These are phyloP conservation scores for Pimephales promelas DNA, from an alignment of 2,113 vertebrate genomes.

Conservation along the genomic window DNA sequence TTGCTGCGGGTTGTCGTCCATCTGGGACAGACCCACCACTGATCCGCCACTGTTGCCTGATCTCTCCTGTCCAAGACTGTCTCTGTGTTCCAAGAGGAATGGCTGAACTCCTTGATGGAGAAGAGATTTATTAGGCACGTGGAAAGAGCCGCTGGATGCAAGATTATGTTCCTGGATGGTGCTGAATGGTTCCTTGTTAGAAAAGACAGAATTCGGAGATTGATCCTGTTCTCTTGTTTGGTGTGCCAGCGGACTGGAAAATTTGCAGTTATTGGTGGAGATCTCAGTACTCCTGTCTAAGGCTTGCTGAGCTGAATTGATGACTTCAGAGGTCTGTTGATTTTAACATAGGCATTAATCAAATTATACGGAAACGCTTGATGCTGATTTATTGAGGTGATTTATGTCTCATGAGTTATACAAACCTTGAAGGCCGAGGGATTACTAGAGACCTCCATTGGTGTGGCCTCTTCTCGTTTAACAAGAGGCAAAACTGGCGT, in stretches of 20 bases:
- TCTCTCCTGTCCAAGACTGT: constrained; percentile 82
- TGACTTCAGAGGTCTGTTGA: constrained; percentile 79
- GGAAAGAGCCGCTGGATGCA: constrained; percentile 78
- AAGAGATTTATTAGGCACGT: constrained; percentile 82
- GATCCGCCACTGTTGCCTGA: constrained; percentile 56
- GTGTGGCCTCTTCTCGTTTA: constrained; percentile 92
- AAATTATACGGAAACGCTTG: neutral
- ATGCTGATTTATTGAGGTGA: neutral
- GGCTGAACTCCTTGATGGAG: constrained; percentile 85
- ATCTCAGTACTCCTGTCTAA: constrained; percentile 78
- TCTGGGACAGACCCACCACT: constrained; percentile 68
- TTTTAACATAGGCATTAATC: neutral
- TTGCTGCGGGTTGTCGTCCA: constrained; percentile 82
- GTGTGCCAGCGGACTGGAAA: constrained; percentile 80
- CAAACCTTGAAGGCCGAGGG: constrained; percentile 79
- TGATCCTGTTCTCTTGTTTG: constrained; percentile 84
- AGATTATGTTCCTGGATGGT: constrained; percentile 91
- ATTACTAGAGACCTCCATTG: constrained; percentile 94
- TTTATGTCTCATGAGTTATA: constrained; percentile 51
- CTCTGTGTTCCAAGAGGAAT: constrained; percentile 79
- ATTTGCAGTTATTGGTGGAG: constrained; percentile 76
- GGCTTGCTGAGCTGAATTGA: constrained; percentile 81
- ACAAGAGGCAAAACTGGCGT: constrained; percentile 86
- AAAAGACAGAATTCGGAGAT: constrained; percentile 80
- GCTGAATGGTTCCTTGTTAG: constrained; percentile 79